These are phyloP conservation scores for Misgurnus mizolepis DNA, from an alignment of 2,113 vertebrate species.

Conservation along the genomic window DNA sequence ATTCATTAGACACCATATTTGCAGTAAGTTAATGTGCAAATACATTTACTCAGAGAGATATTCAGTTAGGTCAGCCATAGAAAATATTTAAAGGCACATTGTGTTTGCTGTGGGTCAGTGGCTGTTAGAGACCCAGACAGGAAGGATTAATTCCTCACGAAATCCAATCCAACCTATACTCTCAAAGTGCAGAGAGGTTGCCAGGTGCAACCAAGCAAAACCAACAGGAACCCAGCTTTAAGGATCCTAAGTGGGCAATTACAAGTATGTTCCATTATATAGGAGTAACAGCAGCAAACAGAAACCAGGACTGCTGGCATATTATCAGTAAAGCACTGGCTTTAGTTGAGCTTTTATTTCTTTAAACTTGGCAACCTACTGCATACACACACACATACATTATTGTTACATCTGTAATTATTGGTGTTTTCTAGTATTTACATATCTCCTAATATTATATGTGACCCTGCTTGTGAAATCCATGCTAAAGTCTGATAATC, in stretches of 20 bases:
- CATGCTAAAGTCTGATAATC: too few relatives aligned
- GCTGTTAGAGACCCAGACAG: constrained; percentile 30
- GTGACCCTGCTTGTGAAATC: too few relatives aligned
- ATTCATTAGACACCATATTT: too few relatives aligned
- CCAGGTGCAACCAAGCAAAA: constrained; percentile 54
- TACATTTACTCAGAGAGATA: constrained; percentile 1
- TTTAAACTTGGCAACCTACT: not conserved
- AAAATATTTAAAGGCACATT: constrained; percentile 13
- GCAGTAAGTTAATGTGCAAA: not conserved
- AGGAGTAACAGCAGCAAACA: constrained; percentile 42
- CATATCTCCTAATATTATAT: too few relatives aligned
- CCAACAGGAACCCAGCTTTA: constrained; percentile 52
- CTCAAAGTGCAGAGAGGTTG: constrained; percentile 48
- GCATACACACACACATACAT: not conserved
- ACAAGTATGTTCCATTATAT: constrained; percentile 46
- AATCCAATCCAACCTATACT: constrained; percentile 40
- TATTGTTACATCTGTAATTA: too few relatives aligned
- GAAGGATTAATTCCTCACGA: constrained; percentile 49
- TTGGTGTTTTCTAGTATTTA: too few relatives aligned
- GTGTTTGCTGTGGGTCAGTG: constrained; percentile 47
- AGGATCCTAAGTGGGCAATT: constrained; percentile 53
- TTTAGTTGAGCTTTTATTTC: not conserved
- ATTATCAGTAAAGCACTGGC: not conserved
- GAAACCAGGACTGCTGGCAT: constrained; percentile 20
- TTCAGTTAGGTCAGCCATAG: constrained; percentile 33